Conservation (phyloP, 2,888 invertebrate species). For the Thumatha senex region DNA sequence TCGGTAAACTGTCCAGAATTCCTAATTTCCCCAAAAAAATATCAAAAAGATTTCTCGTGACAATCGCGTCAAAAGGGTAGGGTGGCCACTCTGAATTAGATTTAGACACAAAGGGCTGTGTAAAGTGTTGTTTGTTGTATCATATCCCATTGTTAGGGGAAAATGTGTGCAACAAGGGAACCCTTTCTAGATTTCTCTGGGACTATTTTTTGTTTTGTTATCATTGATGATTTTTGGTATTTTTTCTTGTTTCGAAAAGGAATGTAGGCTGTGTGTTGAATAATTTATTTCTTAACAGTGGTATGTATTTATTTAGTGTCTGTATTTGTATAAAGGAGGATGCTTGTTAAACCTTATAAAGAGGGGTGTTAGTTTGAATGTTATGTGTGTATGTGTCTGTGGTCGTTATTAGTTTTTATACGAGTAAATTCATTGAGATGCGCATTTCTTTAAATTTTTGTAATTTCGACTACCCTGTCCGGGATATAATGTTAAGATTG, state of each 20-base stretch:
- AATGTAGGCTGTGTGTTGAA: not conserved
- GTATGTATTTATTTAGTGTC: no score
- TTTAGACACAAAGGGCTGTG: constrained; percentile 39
- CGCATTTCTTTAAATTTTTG: no score
- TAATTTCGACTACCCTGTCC: no score
- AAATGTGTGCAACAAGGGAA: constrained; percentile 35
- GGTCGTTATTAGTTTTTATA: no score
- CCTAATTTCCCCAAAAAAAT: constrained; percentile 29
- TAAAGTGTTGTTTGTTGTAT: constrained; percentile 38
- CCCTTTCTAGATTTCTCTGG: constrained; percentile 21
- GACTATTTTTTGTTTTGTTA: not conserved
- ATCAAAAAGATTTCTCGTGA: constrained; percentile 32
- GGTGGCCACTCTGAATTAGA: constrained; percentile 33
- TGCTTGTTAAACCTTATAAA: no score
- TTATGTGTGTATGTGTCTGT: no score
- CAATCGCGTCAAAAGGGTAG: constrained; percentile 23
- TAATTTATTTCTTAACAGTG: not conserved
- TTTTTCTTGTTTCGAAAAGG: not conserved
- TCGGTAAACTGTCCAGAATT: constrained; percentile 13
- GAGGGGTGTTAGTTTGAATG: no score
- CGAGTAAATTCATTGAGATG: no score
- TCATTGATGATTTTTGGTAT: constrained; percentile 1
- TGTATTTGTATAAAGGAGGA: no score
- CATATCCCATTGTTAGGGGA: constrained; percentile 24
- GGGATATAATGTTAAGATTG: no score